Evolutionary conservation across 1,140 invertebrate genomes (phyloP).

Genomic region (Hestina assimilis): DNA sequence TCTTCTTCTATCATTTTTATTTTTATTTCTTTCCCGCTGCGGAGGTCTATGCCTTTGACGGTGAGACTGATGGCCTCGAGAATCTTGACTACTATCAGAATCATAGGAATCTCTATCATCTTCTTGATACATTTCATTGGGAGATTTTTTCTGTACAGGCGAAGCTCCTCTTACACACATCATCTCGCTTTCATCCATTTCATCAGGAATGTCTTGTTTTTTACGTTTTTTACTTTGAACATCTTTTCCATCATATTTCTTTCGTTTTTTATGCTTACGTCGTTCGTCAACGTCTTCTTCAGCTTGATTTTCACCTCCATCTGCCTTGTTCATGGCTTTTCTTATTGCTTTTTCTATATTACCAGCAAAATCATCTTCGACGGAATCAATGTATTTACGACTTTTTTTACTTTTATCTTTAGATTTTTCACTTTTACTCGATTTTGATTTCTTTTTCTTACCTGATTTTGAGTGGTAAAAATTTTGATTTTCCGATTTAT

Average conservation of each 20-base stretch:
- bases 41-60: slow-evolving; percentile 53
- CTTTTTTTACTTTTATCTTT: slow-evolving; percentile 70
- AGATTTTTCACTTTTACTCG: slow-evolving; percentile 59
- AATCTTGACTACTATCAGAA: slow-evolving; percentile 78
- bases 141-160: slow-evolving; percentile 72
- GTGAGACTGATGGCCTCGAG: slow-evolving; percentile 57
- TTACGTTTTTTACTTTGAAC: slow-evolving; percentile 68
- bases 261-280: slow-evolving; percentile 74
- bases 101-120: slow-evolving; percentile 76
- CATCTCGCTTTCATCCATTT: slow-evolving; percentile 88
- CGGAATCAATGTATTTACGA: slow-evolving; percentile 56
- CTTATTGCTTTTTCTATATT: slow-evolving; percentile 87
- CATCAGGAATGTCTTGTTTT: slow-evolving; percentile 79
- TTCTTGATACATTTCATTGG: slow-evolving; percentile 45
- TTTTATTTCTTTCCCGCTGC: slow-evolving; percentile 71
- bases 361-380: slow-evolving; percentile 86
- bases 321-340: slow-evolving; percentile 81
- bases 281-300: slow-evolving; percentile 75
- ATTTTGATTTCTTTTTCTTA: slow-evolving; percentile 75
- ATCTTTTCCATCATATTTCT: slow-evolving; percentile 71
- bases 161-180: slow-evolving; percentile 87
- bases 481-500: slow-evolving; percentile 48
- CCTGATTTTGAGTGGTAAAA: slow-evolving; percentile 66
- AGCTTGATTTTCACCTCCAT: slow-evolving; percentile 75
- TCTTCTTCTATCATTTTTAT: slow-evolving; percentile 62